A percentile compares a stretch with the other conserved stretches of the same genome.
Evolutionary conservation across 2,113 vertebrate genomes (phyloP).

Genomic region (Podarcis raffonei): DNA sequence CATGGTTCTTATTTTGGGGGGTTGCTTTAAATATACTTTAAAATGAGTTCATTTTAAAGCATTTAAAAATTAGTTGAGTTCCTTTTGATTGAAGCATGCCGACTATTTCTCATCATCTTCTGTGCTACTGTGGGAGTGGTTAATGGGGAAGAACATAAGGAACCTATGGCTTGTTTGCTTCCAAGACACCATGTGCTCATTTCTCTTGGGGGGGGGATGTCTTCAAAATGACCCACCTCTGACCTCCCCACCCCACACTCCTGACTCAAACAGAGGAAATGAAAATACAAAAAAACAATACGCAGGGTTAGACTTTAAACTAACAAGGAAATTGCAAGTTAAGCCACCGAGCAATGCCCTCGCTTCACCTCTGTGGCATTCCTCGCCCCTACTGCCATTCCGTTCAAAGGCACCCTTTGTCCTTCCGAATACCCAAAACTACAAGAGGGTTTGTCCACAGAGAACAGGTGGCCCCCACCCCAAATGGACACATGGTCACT

Average conservation of each 20-base stretch:
- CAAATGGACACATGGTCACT: background rate
- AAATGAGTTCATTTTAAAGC: no score
- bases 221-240: slow-evolving; percentile 22
- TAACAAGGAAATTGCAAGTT: slow-evolving; percentile 67
- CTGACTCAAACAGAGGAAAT: slow-evolving; percentile 58
- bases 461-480: background rate
- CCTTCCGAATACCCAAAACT: background rate
- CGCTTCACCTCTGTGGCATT: background rate
- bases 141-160: background rate
- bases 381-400: background rate
- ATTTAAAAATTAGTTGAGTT: no score
- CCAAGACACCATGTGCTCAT: background rate
- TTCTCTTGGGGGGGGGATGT: background rate
- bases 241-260: slow-evolving; percentile 3
- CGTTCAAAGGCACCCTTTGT: slow-evolving; percentile 10
- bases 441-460: background rate
- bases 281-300: slow-evolving; percentile 50
- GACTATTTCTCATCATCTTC: background rate
- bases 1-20: no score
- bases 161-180: background rate
- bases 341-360: slow-evolving; percentile 49
- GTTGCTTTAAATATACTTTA: no score
- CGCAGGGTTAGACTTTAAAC: slow-evolving; percentile 48
- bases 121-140: background rate
- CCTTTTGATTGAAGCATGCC: background rate